Evolutionary conservation across 2,113 vertebrate species (phyloP), one percentile per base, ranked within the genome.

Genomic region (Malurus melanocephalus): DNA sequence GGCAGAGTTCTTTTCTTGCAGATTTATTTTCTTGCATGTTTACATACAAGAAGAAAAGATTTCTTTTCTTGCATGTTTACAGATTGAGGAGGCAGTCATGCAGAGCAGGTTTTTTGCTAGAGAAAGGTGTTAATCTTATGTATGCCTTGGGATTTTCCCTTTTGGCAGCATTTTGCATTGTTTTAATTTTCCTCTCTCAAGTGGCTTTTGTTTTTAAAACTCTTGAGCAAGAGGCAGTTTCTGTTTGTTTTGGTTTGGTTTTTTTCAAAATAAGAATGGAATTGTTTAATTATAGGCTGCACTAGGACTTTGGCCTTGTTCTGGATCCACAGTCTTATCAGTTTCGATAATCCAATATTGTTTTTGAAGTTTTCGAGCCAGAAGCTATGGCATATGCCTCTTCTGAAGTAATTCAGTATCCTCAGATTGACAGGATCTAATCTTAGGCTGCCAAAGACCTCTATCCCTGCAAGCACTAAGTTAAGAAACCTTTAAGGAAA

Each of bases 151-250:
- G 60, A 71, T 94, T 94, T 96, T 83, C 83, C 90, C 61, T 86
- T 77, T 79, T 91, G 87, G 89, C 79, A 94, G 76, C 55, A 20
- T 69, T 90, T 82, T 79, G 32, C 12, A 6, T 92, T 69, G 71
- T 59, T 95, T 79, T 88, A 85, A 56, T 84, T 94, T 60, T 87
- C 38, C 23, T 68, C 27, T 94, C 69, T 93, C 75, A 92, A 90
- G 85, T 84, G 76, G 38, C 75, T 89, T 93, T 87, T 94, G 75
- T 94, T 95, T 88, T 85, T 75, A 65, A 88, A 95, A 85, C 60
- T n/a, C 30, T 80, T 93, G 62, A 46, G 82, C 76, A 92, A 87
- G 86, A 79, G 90, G 35, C 45, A 83, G 79, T 83, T 93, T 95
- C 69, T 91, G 62, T 90, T 87, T 94, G 77, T 38, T 93, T 93